These are phyloP conservation scores for Drosophila multiciliata DNA, from an alignment of 2,888 invertebrate genomes.

Conservation along the genomic window DNA sequence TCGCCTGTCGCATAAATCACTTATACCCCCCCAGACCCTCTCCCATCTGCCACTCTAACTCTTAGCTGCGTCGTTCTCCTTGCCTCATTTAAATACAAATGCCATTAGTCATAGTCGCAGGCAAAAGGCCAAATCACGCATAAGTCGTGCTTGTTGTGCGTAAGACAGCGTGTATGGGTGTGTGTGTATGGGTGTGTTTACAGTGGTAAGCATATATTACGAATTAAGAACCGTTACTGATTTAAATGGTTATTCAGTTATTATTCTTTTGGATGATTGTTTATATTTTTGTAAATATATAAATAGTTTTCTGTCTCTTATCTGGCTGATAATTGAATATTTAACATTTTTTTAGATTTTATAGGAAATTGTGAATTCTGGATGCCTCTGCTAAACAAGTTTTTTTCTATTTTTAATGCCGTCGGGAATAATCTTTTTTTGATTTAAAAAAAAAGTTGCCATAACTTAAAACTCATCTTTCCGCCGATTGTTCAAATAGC, in stretches of 20 bases:
- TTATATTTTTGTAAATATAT: not conserved
- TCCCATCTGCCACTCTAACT: not conserved
- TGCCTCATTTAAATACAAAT: conserved; percentile 67
- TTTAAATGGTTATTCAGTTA: not conserved
- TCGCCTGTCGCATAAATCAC: conserved; percentile 58
- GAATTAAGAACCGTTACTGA: not conserved
- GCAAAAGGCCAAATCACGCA: conserved; percentile 38
- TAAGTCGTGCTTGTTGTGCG: conserved; percentile 29
- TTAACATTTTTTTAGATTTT: not conserved
- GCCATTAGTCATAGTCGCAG: conserved; percentile 63
- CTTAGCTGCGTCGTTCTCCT: not conserved
- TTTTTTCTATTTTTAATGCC: not conserved
- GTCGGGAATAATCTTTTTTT: not conserved
- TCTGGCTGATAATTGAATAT: not conserved
- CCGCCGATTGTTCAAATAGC: not conserved
- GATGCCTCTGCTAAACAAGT: not conserved
- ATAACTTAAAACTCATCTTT: not conserved
- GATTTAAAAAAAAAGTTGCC: not conserved
- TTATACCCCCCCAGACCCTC: conserved; percentile 12
- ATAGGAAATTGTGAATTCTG: not conserved
- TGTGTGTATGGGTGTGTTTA: conserved; percentile 1
- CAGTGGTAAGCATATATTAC: not conserved
- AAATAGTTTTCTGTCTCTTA: not conserved
- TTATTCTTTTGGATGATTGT: not conserved
- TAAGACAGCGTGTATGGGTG: not conserved